Evolutionary conservation across 2,797 vertebrate species (phyloP), one percentile per base, ranked within the genome.

Genomic region (Melanotaenia maccullochi): DNA sequence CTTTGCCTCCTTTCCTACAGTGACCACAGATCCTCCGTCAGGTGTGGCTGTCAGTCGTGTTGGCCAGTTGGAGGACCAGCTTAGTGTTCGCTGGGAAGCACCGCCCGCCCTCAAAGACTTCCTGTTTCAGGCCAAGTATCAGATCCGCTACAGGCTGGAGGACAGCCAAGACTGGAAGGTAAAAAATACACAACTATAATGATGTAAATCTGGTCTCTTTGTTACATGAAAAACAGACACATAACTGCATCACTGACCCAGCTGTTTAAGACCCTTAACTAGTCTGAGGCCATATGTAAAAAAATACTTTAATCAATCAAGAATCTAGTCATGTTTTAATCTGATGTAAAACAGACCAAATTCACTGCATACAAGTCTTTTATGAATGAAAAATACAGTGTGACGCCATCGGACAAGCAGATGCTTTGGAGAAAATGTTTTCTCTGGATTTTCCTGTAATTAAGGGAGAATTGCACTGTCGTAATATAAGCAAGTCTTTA

Each of bases 101-200:
- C 97, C 97, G 0, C 97, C 97, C 0, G 97, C 96, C 9, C 96
- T 98, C 73, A 98, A 98, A 87, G 97, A 99, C 88, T 98, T 98
- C 92, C 94, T 99, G 32, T 99, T 99, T 79, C 97, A 97, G 91
- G 96, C 97, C 91, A 99, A 98, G 87, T 99, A 99, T 89, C 97
- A 99, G 94, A 98, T 99, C 89, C 97, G 97, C 83, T 99, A 99
- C 92, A 95, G 97, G 0, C 95, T 99, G 84, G 97, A 99, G 89
- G 97, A 98, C 88, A 97, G 96, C 82, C 93, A 94, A 6, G 96
- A 98, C 75, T 99, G 97, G 97, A 99, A 98, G 97, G 97, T 99
- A 93, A 60, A 69, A 64, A 74, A 67, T 54, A 20, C 30, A 3
- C 33, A 22, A 28, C 3, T 69, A 57, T 16, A 9, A 72, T 35